Conservation (phyloP, 2,888 invertebrate species). For the Drosophila rellima region DNA sequence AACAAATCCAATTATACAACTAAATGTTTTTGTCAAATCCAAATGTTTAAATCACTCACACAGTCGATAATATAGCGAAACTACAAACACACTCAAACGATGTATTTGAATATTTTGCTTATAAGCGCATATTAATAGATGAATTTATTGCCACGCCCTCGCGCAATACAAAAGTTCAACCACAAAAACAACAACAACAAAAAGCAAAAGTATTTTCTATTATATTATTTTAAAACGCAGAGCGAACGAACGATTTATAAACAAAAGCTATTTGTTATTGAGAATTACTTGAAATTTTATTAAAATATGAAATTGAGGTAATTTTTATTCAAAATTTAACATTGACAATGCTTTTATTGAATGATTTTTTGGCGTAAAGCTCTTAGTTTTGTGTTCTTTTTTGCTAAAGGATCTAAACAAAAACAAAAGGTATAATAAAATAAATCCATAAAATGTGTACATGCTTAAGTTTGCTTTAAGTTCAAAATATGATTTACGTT, state of each 20-base stretch:
- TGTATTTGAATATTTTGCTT: conserved; percentile 34
- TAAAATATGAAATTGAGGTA: conserved; percentile 45
- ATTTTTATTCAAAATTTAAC: conserved; percentile 44
- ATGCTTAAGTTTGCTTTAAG: conserved; percentile 76
- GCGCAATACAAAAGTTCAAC: conserved; percentile 40
- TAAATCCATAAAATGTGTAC: conserved; percentile 62
- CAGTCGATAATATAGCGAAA: conserved; percentile 31
- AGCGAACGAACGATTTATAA: conserved; percentile 49
- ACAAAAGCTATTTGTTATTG: conserved; percentile 47
- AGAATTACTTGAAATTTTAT: conserved; percentile 53
- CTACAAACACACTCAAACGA: conserved; percentile 38
- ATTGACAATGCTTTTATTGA: conserved; percentile 40
- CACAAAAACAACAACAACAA: conserved; percentile 33
- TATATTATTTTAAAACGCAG: conserved; percentile 28
- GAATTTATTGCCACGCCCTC: conserved; percentile 40
- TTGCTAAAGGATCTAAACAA: conserved; percentile 69
- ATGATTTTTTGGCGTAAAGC: conserved; percentile 30
- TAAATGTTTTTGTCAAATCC: conserved; percentile 41
- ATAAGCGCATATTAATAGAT: conserved; percentile 42
- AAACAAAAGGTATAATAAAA: conserved; percentile 44
- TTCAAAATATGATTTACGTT: conserved; percentile 75
- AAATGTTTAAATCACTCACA: conserved; percentile 31
- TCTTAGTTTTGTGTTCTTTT: conserved; percentile 75
- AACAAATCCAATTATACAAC: conserved; percentile 33
- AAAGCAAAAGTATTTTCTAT: conserved; percentile 50